phyloP scores from a whole-genome alignment of 2,113 vertebrate genomes.

The Eonycteris spelaea region DNA sequence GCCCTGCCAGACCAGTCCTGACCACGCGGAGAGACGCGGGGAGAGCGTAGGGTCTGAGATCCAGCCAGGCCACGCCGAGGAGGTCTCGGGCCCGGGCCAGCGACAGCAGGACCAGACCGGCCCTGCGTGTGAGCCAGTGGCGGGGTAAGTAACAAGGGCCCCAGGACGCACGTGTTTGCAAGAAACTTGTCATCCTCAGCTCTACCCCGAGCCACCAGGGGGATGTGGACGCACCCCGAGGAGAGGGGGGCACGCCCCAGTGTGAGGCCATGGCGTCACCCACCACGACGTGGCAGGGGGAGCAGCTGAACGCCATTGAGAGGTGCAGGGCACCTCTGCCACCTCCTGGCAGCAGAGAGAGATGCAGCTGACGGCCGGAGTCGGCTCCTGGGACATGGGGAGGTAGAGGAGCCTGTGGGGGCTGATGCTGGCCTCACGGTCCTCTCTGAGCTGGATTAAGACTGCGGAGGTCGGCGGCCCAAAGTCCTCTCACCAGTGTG shows the following conservation, averaged over 20 bases:
- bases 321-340: not conserved
- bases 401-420: not conserved
- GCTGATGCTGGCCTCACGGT: not conserved
- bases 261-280: not conserved
- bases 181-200: not conserved
- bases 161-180: not conserved
- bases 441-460: not conserved
- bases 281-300: not conserved
- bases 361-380: not conserved
- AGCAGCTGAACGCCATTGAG: not conserved
- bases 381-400: fast-evolving
- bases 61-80: not conserved
- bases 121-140: fast-evolving
- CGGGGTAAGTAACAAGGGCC: not conserved
- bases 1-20: not conserved
- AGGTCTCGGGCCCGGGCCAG: not conserved
- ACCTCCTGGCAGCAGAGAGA: not conserved
- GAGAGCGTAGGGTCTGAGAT: not conserved
- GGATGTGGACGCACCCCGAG: not conserved
- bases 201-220: not conserved
- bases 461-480: not conserved
- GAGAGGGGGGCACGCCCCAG: not conserved
- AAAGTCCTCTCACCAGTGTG: not conserved
- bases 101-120: not conserved
- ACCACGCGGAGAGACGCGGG: not conserved